Conservation (phyloP, 1,140 invertebrate species). For the Panonychus citri region DNA sequence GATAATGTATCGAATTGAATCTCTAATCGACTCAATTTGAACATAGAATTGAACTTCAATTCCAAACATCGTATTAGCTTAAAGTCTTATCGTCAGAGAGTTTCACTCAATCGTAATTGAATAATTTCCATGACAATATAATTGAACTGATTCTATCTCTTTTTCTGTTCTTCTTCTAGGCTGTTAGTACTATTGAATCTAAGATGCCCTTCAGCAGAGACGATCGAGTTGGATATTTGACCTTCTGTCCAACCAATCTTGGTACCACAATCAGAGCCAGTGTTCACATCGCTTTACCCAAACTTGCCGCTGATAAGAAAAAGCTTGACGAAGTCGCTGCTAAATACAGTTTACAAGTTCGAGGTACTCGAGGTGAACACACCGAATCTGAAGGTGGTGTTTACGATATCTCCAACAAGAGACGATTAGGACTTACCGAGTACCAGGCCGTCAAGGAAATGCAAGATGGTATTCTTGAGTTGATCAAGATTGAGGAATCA, state of each 20-base stretch:
- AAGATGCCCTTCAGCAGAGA: constrained; percentile 72
- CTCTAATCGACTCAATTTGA: no score
- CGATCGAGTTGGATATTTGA: constrained; percentile 81
- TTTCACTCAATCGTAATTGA: no score
- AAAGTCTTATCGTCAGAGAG: no score
- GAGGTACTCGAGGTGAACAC: constrained; percentile 26
- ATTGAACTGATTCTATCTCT: background rate
- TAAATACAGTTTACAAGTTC: constrained; percentile 73
- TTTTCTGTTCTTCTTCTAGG: constrained; percentile 20
- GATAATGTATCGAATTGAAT: no score
- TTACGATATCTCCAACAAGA: constrained; percentile 70
- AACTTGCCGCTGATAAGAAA: constrained; percentile 64
- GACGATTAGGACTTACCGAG: constrained; percentile 51
- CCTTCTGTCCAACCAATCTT: constrained; percentile 94
- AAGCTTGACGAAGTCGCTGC: constrained; percentile 73
- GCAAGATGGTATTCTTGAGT: constrained; percentile 53
- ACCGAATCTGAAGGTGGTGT: constrained; percentile 24
- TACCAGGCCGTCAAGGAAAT: constrained; percentile 63
- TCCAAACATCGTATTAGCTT: no score
- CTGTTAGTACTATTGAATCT: constrained; percentile 77
- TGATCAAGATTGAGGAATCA: constrained; percentile 62
- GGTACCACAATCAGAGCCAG: constrained; percentile 91
- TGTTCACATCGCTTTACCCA: constrained; percentile 91
- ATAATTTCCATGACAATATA: no score
- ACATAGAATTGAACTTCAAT: no score